Evolutionary conservation across 2,888 invertebrate genomes (phyloP).

Genomic region (Leptopilina drosophilae): DNA sequence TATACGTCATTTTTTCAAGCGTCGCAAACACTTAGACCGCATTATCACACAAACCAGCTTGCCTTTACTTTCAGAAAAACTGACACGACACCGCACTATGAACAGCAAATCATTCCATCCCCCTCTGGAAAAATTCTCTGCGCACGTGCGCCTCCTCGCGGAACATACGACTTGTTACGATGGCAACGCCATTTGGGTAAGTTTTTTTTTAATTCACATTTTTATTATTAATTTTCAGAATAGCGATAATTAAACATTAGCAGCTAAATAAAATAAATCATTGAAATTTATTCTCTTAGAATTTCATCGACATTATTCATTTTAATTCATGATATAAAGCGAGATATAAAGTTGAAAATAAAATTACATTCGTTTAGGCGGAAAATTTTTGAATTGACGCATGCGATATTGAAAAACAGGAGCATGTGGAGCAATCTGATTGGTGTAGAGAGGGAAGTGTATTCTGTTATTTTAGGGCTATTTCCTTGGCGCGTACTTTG

Average conservation of each 20-base stretch:
- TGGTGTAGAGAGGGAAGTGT: conserved; percentile 74
- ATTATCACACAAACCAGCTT: conserved; percentile 65
- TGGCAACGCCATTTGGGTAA: not conserved
- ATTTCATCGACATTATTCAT: not conserved
- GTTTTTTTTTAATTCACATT: not conserved
- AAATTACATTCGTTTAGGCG: not conserved
- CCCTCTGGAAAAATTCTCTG: conserved; percentile 29
- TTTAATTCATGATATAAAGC: not conserved
- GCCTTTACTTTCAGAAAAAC: conserved; percentile 64
- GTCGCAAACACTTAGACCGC: conserved; percentile 33
- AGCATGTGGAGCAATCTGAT: conserved; percentile 79
- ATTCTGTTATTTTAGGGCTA: conserved; percentile 73
- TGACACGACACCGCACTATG: conserved; percentile 56
- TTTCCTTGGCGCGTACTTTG: conserved; percentile 77
- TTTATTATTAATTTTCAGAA: not conserved
- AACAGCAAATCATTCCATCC: conserved; percentile 60
- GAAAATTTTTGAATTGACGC: conserved; percentile 25
- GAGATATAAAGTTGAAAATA: not conserved
- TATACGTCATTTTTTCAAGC: conserved; percentile 66
- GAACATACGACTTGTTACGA: conserved; percentile 45
- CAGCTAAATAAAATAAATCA: not conserved
- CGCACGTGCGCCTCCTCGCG: conserved; percentile 61
- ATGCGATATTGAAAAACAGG: conserved; percentile 54
- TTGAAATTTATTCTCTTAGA: not conserved
- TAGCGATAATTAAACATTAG: not conserved